Percentiles rank a stretch among this genome's conserved stretches.
Evolutionary conservation across 1,140 invertebrate genomes (phyloP).

Genomic region (Drosophila athabasca): DNA sequence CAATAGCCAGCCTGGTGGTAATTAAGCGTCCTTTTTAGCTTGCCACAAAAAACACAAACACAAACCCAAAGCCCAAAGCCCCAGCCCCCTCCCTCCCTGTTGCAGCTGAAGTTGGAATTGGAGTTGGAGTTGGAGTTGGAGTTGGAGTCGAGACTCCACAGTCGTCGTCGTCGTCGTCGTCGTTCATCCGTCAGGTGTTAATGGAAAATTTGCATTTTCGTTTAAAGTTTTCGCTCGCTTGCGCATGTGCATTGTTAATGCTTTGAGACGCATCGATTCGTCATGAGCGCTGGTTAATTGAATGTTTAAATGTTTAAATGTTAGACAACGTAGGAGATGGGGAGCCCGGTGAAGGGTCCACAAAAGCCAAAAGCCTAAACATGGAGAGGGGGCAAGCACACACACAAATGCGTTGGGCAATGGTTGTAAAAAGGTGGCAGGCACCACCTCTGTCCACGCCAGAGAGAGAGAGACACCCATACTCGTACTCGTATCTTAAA

Average conservation of each 20-base stretch:
- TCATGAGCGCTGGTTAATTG: constrained; percentile 59
- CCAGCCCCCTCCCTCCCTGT: neutral
- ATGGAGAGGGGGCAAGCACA: constrained; percentile 21
- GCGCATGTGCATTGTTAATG: constrained; percentile 11
- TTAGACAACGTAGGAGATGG: constrained; percentile 27
- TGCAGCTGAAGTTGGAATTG: too few relatives aligned
- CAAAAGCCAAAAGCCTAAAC: constrained; percentile 21
- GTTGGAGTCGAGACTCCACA: neutral
- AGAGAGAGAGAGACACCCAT: neutral
- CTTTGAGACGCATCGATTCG: constrained; percentile 50
- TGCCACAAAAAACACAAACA: neutral
- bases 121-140: too few relatives aligned
- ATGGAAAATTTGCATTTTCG: constrained; percentile 59
- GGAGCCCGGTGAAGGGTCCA: constrained; percentile 22
- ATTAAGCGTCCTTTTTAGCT: constrained; percentile 56
- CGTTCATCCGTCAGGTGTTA: constrained; percentile 44
- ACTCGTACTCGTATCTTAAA: neutral
- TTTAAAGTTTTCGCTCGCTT: constrained; percentile 35
- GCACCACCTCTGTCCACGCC: neutral
- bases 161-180: neutral
- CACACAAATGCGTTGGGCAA: constrained; percentile 40
- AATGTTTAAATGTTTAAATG: constrained; percentile 47
- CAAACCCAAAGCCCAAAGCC: neutral
- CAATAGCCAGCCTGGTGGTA: constrained; percentile 23
- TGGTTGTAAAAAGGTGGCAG: constrained; percentile 37